These are phyloP conservation scores for Listronotus bonariensis DNA, from an alignment of 1,140 invertebrate species.

Conservation along the genomic window DNA sequence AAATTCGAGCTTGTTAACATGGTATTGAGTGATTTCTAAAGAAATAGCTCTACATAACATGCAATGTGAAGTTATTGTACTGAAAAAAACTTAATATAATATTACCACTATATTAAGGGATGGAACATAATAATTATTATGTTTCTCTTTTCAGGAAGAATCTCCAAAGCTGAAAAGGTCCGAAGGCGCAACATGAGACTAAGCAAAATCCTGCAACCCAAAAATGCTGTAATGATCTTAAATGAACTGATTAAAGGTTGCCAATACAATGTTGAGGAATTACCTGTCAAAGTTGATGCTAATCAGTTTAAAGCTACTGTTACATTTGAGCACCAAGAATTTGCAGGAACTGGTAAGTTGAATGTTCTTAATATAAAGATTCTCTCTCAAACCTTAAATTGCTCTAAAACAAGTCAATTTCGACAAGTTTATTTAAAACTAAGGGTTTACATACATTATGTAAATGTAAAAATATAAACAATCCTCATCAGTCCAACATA, in stretches of 20 bases:
- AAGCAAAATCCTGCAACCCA: slow-evolving; percentile 65
- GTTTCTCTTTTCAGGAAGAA: slow-evolving; percentile 24
- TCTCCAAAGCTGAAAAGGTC: slow-evolving; percentile 53
- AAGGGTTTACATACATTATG: too few relatives aligned
- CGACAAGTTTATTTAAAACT: too few relatives aligned
- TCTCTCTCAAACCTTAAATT: too few relatives aligned
- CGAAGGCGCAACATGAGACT: slow-evolving; percentile 62
- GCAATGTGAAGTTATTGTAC: slow-evolving; percentile 23
- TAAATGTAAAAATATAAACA: too few relatives aligned
- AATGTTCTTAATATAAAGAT: too few relatives aligned
- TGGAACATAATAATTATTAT: too few relatives aligned
- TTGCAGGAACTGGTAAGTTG: slow-evolving; percentile 61
- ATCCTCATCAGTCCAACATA: too few relatives aligned
- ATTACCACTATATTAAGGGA: too few relatives aligned
- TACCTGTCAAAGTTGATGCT: slow-evolving; percentile 21
- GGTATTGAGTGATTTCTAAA: background rate
- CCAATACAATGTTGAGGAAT: slow-evolving; percentile 42
- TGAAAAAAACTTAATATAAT: background rate
- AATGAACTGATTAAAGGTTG: slow-evolving; percentile 67
- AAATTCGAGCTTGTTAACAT: slow-evolving; percentile 46
- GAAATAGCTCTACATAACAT: slow-evolving; percentile 1
- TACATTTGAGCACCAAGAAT: slow-evolving; percentile 59
- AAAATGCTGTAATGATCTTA: slow-evolving; percentile 76
- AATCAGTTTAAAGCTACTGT: slow-evolving; percentile 60
- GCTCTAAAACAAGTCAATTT: too few relatives aligned